Conservation (phyloP, 2,113 vertebrate species). For the Podarcis muralis region DNA sequence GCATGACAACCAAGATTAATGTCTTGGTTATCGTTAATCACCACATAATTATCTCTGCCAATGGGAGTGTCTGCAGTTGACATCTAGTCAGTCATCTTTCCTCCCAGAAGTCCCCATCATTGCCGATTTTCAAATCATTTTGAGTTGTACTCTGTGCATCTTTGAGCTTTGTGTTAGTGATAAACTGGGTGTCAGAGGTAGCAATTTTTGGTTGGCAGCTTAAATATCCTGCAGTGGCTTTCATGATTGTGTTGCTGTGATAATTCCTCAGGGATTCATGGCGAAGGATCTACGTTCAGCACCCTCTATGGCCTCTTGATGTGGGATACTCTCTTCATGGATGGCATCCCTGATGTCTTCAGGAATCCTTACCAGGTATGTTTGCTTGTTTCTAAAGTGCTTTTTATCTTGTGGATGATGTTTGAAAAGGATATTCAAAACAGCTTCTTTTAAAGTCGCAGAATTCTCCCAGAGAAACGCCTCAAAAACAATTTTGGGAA, state of each 20-base stretch:
- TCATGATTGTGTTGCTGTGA: not conserved
- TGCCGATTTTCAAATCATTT: too few relatives aligned
- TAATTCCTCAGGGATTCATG: conserved; percentile 87
- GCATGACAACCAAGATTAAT: too few relatives aligned
- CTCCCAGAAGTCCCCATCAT: too few relatives aligned
- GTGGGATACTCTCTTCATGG: conserved; percentile 94
- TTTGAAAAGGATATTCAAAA: not conserved
- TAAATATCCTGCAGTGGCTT: too few relatives aligned
- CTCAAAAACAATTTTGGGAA: not conserved
- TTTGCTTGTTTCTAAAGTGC: not conserved
- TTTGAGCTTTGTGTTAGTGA: not conserved
- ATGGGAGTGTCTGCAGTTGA: too few relatives aligned
- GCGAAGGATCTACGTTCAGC: conserved; percentile 93
- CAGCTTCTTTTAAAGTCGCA: not conserved
- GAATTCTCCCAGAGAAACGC: not conserved
- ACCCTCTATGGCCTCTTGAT: conserved; percentile 88
- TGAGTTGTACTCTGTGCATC: not conserved
- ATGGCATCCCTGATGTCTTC: conserved; percentile 88
- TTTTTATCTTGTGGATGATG: not conserved
- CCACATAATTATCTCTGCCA: too few relatives aligned
- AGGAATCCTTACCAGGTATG: conserved; percentile 90
- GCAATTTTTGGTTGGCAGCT: not conserved
- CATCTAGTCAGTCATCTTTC: too few relatives aligned
- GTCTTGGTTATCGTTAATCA: too few relatives aligned
- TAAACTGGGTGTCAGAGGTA: not conserved